Percentiles rank a stretch among this genome's conserved stretches.
Evolutionary conservation across 2,888 invertebrate species (phyloP).

Genomic region (Neoascia interrupta): DNA sequence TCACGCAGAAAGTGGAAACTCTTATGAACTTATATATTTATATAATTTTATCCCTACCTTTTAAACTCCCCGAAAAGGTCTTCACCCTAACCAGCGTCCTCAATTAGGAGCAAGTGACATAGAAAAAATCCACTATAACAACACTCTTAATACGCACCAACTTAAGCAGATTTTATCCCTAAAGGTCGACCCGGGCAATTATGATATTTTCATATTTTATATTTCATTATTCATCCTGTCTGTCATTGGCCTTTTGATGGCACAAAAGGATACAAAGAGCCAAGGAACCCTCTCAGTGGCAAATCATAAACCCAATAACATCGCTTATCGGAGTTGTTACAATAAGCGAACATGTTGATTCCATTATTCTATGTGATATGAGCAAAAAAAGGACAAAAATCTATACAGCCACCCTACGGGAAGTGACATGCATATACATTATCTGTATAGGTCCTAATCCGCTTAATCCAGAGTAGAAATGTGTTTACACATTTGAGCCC

Average conservation of each 20-base stretch:
- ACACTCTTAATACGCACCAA: no score
- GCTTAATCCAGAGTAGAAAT: constrained; percentile 61
- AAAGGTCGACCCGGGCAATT: constrained; percentile 54
- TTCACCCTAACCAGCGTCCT: no score
- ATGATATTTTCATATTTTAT: constrained; percentile 64
- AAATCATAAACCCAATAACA: constrained; percentile 61
- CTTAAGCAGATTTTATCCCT: constrained; percentile 19
- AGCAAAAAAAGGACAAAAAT: constrained; percentile 41
- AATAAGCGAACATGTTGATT: constrained; percentile 58
- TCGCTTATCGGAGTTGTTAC: constrained; percentile 40
- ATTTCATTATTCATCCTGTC: constrained; percentile 46
- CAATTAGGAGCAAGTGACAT: no score
- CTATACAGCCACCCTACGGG: constrained; percentile 28
- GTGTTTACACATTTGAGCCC: constrained; percentile 60
- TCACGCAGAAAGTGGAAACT: no score
- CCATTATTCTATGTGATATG: constrained; percentile 60
- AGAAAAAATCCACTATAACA: no score
- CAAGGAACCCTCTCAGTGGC: constrained; percentile 7
- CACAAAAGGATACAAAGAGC: no score
- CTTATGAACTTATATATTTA: no score
- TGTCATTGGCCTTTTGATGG: no score
- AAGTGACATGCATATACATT: no score
- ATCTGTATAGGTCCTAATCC: constrained; percentile 62
- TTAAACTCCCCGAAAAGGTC: no score
- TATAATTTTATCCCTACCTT: no score